Evolutionary conservation across 2,888 invertebrate species (phyloP).

Genomic region (Chrysotoxum bicinctum): DNA sequence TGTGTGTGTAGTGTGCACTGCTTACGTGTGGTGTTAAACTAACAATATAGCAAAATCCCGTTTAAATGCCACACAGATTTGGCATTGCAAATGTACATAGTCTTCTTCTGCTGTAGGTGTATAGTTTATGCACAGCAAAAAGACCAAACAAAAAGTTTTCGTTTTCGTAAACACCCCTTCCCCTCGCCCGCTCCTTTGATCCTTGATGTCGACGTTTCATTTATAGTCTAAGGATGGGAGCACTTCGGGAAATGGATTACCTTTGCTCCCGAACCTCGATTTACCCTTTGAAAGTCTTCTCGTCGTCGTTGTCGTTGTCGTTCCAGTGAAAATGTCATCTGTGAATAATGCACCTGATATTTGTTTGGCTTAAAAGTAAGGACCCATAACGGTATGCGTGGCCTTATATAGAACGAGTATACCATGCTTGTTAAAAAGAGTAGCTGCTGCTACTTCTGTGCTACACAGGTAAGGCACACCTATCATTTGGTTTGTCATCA

Average conservation of each 20-base stretch:
- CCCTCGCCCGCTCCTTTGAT: not conserved
- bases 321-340: constrained; percentile 60
- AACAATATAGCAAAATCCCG: constrained; percentile 64
- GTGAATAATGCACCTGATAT: constrained; percentile 68
- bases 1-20: constrained; percentile 47
- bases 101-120: not conserved
- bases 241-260: constrained; percentile 52
- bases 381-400: constrained; percentile 49
- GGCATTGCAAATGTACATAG: constrained; percentile 19
- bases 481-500: constrained; percentile 59
- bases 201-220: constrained; percentile 33
- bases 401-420: constrained; percentile 2
- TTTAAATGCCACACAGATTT: constrained; percentile 57
- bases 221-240: constrained; percentile 27
- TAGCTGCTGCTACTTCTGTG: constrained; percentile 1
- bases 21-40: constrained; percentile 61
- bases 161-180: constrained; percentile 4
- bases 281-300: constrained; percentile 44
- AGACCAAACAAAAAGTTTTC: constrained; percentile 56
- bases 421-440: constrained; percentile 26
- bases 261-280: constrained; percentile 49
- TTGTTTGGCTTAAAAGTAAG: constrained; percentile 63
- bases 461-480: constrained; percentile 6
- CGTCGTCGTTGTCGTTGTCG: constrained; percentile 13
- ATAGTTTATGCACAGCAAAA: constrained; percentile 1